phyloP scores from a whole-genome alignment of 2,113 vertebrate species.

The Condylura cristata region DNA sequence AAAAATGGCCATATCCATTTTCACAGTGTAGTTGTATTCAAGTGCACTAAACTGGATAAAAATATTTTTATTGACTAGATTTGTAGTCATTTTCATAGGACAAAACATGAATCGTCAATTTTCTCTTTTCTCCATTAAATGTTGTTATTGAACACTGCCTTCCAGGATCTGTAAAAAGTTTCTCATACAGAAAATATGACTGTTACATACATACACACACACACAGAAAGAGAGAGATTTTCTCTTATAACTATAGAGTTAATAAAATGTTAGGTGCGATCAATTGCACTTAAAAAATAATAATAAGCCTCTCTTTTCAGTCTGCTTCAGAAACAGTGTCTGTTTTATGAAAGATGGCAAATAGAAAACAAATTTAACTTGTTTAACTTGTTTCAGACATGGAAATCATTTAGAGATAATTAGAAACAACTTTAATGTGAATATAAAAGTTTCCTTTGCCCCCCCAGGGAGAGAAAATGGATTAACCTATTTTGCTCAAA shows the following conservation, averaged over 20 bases:
- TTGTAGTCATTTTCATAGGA: background rate
- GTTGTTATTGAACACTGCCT: background rate
- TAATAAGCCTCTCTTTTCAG: background rate
- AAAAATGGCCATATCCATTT: background rate
- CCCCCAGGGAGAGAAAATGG: background rate
- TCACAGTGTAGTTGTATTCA: background rate
- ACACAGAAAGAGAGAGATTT: background rate
- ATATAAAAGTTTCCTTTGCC: background rate
- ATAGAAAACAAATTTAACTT: background rate
- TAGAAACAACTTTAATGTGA: background rate
- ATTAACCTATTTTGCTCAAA: background rate
- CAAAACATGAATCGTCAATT: background rate
- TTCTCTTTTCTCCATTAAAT: background rate
- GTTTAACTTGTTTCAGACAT: background rate
- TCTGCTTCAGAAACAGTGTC: slow-evolving; percentile 2
- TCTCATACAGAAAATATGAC: background rate
- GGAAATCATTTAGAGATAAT: background rate
- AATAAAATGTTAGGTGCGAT: background rate
- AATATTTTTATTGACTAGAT: background rate
- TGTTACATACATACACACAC: background rate
- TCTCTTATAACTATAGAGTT: background rate
- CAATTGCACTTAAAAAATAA: background rate
- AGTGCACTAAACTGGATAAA: background rate
- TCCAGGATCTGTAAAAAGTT: background rate
- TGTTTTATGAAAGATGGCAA: background rate